Conservation (phyloP, 2,113 vertebrate genomes). For the Actenoides lindsayi region DNA sequence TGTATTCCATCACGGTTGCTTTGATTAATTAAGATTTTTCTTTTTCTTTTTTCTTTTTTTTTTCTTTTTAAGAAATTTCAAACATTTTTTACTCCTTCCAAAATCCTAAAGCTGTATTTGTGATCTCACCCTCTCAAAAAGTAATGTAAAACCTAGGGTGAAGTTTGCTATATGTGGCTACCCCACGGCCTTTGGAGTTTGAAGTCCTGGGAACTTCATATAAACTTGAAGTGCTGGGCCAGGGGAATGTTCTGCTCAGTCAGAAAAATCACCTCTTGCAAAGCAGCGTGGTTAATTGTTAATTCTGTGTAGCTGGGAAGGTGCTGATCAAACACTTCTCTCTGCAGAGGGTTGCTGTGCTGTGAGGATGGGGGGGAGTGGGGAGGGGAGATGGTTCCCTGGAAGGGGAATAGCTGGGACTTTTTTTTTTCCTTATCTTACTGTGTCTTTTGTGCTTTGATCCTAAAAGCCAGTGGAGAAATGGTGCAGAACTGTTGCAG, state of each 20-base stretch:
- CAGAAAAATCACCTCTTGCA: neutral
- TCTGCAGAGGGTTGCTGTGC: neutral
- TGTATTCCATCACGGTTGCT: neutral
- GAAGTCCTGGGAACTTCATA: accelerated
- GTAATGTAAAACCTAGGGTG: too few relatives aligned
- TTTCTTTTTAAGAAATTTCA: neutral
- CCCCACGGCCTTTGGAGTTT: neutral
- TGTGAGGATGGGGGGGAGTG: neutral
- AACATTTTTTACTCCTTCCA: neutral
- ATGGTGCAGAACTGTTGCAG: slow-evolving; percentile 18
- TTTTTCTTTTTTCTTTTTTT: neutral
- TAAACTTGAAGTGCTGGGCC: too few relatives aligned
- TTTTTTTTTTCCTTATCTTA: neutral
- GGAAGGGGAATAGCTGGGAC: neutral
- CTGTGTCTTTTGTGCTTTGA: slow-evolving; percentile 22
- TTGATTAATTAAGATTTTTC: neutral
- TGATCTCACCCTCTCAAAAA: neutral
- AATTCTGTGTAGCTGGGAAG: neutral
- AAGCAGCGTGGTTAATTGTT: neutral
- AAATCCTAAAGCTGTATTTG: neutral
- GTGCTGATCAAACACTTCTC: neutral
- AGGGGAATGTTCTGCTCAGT: neutral
- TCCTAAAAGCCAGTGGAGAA: slow-evolving; percentile 8
- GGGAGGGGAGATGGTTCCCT: neutral
- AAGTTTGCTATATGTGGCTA: neutral